A percentile compares a stretch with the other conserved stretches of the same genome.
phyloP scores from a whole-genome alignment of 1,140 invertebrate genomes.

The Drosophila persimilis region DNA sequence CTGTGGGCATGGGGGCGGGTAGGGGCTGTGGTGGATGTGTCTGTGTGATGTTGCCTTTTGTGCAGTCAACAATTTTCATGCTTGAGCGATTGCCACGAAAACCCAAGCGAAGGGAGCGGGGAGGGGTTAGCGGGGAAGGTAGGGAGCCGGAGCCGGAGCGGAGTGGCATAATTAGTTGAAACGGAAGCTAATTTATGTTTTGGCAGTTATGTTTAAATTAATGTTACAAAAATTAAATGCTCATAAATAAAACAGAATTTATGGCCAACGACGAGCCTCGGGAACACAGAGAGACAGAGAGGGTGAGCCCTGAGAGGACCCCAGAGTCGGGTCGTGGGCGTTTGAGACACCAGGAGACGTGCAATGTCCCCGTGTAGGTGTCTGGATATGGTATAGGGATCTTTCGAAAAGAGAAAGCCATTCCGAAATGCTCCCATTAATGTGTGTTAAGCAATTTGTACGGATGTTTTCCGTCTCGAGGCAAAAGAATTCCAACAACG shows the following conservation, averaged over 20 bases:
- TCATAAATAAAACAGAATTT: conserved; percentile 81
- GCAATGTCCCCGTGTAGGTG: too few species aligned
- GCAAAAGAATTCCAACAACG: conserved; percentile 64
- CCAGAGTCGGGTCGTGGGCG: neutral
- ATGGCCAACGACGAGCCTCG: conserved; percentile 35
- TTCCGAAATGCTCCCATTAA: conserved; percentile 59
- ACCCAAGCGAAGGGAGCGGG: conserved; percentile 10
- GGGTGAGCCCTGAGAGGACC: neutral
- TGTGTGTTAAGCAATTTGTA: conserved; percentile 73
- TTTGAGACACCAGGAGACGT: too few species aligned
- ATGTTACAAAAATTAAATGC: conserved; percentile 83
- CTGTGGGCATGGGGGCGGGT: conserved; percentile 1
- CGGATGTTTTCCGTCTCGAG: conserved; percentile 8
- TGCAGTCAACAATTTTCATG: conserved; percentile 80
- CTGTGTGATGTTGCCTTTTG: conserved; percentile 68
- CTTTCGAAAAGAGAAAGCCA: conserved; percentile 18
- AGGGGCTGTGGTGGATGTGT: conserved; percentile 2
- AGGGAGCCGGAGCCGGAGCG: conserved; percentile 4
- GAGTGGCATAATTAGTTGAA: conserved; percentile 81
- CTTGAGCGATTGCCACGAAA: conserved; percentile 73
- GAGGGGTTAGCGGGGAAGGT: neutral
- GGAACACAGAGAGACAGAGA: conserved; percentile 6
- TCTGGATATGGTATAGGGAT: too few species aligned
- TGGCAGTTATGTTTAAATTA: conserved; percentile 83
- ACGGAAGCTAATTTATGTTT: conserved; percentile 83